Conservation (phyloP, 92 coral and sea anemone genomes). For the Ricordea florida region DNA sequence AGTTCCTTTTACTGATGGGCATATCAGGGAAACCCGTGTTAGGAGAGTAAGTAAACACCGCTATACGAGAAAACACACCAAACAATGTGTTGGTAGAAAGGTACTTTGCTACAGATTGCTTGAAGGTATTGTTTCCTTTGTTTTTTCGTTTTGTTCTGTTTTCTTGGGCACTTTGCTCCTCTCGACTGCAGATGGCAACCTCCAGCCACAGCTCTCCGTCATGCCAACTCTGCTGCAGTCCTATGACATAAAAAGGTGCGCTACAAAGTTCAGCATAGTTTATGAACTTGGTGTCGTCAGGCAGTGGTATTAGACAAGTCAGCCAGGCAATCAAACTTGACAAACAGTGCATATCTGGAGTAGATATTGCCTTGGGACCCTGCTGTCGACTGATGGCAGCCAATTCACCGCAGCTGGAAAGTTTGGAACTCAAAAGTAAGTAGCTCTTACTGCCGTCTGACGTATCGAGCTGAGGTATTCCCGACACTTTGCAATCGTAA, state of each 20-base stretch:
- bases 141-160: constrained; percentile 24
- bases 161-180: constrained; percentile 7
- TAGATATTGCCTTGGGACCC: constrained; percentile 35
- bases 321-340: constrained; percentile 86
- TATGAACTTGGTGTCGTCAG: constrained; percentile 26
- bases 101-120: constrained; percentile 80
- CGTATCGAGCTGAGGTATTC: constrained; percentile 57
- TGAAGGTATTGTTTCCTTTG: constrained; percentile 63
- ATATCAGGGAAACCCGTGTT: constrained; percentile 25
- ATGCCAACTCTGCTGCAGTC: constrained; percentile 91
- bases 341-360: constrained; percentile 62
- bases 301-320: constrained; percentile 56
- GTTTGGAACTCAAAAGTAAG: constrained; percentile 68
- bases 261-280: constrained; percentile 65
- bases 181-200: constrained; percentile 72
- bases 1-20: constrained; percentile 56
- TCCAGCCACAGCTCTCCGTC: constrained; percentile 86
- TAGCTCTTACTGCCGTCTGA: constrained; percentile 30
- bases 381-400: constrained; percentile 27
- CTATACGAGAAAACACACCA: constrained; percentile 65
- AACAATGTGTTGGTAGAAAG: constrained; percentile 84
- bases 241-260: constrained; percentile 84
- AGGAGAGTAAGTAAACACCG: constrained; percentile 38
- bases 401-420: constrained; percentile 81
- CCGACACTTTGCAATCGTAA: constrained; percentile 59